Evolutionary conservation across 2,113 vertebrate species (phyloP), one percentile per base, ranked within the genome.

Genomic region (Trinectes maculatus): DNA sequence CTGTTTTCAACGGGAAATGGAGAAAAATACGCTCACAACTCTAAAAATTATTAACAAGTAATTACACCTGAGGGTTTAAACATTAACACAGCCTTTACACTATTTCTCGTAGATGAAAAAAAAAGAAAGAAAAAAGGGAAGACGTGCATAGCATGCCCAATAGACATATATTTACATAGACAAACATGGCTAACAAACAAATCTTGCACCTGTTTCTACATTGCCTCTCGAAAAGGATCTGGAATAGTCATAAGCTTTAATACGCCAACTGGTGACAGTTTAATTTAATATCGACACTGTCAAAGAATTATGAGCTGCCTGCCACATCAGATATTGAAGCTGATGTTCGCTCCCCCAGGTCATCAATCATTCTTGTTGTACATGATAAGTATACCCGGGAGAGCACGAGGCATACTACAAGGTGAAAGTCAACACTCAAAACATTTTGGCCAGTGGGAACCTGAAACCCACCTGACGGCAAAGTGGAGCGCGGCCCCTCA

Each of bases 141-240:
- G 49, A 64, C 24, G 7, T 12, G n/a, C n/a, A n/a, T 5, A n/a
- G 12, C 9, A 9, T 22, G 46, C 25, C 26, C 66, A 54, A 60
- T 28, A 1, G 46, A 58, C 18, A 26, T 16, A n/a, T 33, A 84
- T 87, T 86, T 89, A 67, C 82, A 86, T 79, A 83, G 26, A 71
- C 70, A 85, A 83, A 87, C 65, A 76, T 9, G 25, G 31, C 21
- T 19, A 57, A 70, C 49, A 67, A 79, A 84, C 66, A 79, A 61
- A 58, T 71, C 42, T 53, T 78, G 77, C 84, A 84, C 82, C 86
- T 85, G 80, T 85, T 79, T 74, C 75, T 63, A 75, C 72, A 67
- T 6, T 31, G 24, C 62, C 31, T 44, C 49, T 52, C 33, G 3
- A 5, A 47, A 57, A 63, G 56, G 28, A 52, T 63, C 58, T 49